These are phyloP conservation scores for Apantesis nais DNA, from an alignment of 2,888 invertebrate genomes.

Conservation along the genomic window DNA sequence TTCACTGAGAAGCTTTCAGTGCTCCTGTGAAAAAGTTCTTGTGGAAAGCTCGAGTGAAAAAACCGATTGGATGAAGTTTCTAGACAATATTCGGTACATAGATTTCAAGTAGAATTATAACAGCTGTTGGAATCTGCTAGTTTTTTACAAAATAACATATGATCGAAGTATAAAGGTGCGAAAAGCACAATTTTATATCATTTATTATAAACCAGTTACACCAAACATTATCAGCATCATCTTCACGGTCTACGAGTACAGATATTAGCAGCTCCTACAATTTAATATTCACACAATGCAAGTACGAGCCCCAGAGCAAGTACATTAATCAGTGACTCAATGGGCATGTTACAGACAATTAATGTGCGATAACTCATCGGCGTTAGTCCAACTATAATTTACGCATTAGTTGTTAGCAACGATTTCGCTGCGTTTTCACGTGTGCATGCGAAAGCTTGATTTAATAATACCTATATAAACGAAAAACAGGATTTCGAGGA, in stretches of 20 bases:
- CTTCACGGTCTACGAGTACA: constrained; percentile 12
- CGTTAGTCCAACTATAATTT: constrained; percentile 54
- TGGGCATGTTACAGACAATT: constrained; percentile 64
- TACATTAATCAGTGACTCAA: constrained; percentile 59
- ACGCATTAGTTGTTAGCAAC: constrained; percentile 43
- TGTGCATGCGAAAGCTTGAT: constrained; percentile 26
- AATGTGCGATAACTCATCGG: constrained; percentile 66
- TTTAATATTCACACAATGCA: constrained; percentile 25
- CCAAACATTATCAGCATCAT: constrained; percentile 16
- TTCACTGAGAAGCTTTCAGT: neutral
- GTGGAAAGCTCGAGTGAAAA: neutral
- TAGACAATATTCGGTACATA: neutral
- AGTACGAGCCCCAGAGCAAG: constrained; percentile 33
- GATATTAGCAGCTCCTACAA: constrained; percentile 17
- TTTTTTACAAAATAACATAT: neutral
- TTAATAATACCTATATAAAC: constrained; percentile 45
- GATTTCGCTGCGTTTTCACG: constrained; percentile 47
- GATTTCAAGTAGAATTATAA: neutral
- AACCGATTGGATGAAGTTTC: neutral
- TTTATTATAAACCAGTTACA: neutral
- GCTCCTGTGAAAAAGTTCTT: too few relatives aligned
- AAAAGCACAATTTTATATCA: neutral
- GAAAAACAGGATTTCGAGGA: constrained; percentile 36
- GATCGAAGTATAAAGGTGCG: neutral
- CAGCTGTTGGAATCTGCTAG: neutral